Conservation (phyloP, 2,888 invertebrate species). For the Ashinkailepas kermadecensis region DNA sequence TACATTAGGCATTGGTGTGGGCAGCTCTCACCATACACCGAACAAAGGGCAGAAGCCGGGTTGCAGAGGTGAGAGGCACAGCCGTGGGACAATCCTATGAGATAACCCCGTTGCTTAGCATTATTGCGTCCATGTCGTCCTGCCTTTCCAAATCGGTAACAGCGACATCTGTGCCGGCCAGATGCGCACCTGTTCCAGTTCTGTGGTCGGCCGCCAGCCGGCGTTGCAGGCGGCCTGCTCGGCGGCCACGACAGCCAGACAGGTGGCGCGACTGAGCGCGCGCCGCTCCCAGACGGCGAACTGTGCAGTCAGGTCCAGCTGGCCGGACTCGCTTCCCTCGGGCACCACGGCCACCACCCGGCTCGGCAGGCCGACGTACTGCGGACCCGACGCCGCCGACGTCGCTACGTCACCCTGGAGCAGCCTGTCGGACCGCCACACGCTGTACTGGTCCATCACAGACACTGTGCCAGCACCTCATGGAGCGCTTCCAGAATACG, state of each 20-base stretch:
- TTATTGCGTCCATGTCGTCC: no score
- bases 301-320: not conserved
- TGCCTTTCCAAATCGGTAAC: no score
- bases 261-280: constrained; percentile 3
- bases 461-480: no score
- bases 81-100: no score
- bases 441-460: no score
- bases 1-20: no score
- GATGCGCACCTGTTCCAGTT: not conserved
- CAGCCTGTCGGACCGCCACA: not conserved
- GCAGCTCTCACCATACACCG: not conserved
- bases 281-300: constrained; percentile 9
- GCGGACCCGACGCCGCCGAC: not conserved
- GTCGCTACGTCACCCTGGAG: not conserved
- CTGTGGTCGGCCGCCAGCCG: constrained; percentile 24
- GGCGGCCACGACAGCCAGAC: constrained; percentile 23
- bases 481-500: no score
- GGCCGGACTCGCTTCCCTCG: constrained; percentile 4
- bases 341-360: constrained; percentile 19
- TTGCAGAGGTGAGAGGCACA: no score
- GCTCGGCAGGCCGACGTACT: not conserved
- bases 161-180: no score
- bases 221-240: constrained; percentile 25
- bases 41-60: not conserved
- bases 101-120: no score